Base-by-base conservation (phyloP, 2,797 vertebrate species). In the Silurus aristotelis region DNA sequence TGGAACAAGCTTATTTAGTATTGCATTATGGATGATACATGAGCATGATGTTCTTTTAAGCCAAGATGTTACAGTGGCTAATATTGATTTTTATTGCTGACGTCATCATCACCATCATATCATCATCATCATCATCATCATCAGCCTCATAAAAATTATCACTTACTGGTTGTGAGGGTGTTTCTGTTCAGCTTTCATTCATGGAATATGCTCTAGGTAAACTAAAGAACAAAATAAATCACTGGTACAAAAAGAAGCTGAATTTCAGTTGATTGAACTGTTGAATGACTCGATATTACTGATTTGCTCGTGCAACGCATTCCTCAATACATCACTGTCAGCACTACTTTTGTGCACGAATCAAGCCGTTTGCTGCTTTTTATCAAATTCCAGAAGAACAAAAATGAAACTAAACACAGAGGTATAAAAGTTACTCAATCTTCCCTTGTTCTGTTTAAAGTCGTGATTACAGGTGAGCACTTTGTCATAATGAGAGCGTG, bases 401-500 rank as follows among this genome's bases (percentile, higher is more conserved):
- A 56, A 82, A 82, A 85, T 22, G 14, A 63, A 85, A 83, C 70
- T 38, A 82, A 77, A 84, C 46, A 81, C 27, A 27, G 61, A 31
- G 68, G 68, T 70, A 83, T 63, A 79, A 86, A 86, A 89, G 68
- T 80, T 86, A 68, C 68, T 77, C n/a, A 77, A 68, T 77, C 80
- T 71, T 87, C 87, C 22, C 58, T 82, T 85, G 87, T 89, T 85
- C 82, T 80, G 83, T 84, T 88, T 89, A 86, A 90, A 90, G 84
- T 90, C 89, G 38, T 89, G 87, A 90, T 91, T 87, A 56, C 82
- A 90, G 84, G 84, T 71, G 77, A 85, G 76, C 82, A 86, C 88
- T 90, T 79, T 85, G 85, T 88, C 88, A 88, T 91, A 89, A 90
- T 90, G 88, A 90, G 88, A 89, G 87, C 91, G 61, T 85, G 89